Evolutionary conservation across 2,113 vertebrate genomes (phyloP), one percentile per base, ranked within the genome.

Genomic region (Helogale parvula): DNA sequence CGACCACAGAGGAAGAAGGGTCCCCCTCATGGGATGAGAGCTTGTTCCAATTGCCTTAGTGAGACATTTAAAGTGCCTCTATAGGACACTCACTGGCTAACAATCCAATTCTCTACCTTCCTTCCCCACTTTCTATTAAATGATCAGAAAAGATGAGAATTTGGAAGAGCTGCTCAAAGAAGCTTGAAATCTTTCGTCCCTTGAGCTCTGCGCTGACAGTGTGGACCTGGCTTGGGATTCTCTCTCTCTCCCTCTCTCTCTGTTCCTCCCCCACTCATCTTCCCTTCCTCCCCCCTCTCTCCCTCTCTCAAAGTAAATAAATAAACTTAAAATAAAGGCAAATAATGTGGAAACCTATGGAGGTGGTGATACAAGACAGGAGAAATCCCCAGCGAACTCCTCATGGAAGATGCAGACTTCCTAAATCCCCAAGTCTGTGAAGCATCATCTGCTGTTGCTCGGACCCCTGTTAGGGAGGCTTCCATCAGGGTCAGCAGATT

Each of bases 111-210:
- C 41, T 66, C n/a, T 76, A 9, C 31, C 38, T 84, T 86, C 69
- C 54, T 54, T 95, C 12, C 9, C 19, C 88, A 38, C 35, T 88
- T 95, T 21, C 35, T 93, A 66, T 68, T 77, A 79, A 93, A 38
- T 83, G 68, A 74, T 92, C 27, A 92, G 68, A 93, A 96, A 80
- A 81, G 66, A 88, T 10, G 31, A 80, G 19, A 3, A 76, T 84
- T 66, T 93, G 57, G 83, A 90, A 50, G 6, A 81, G 21, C 80
- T 60, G 2, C 15, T n/a, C 90, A 92, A 94, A 91, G 54, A 88
- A 83, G 35, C 8, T 31, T 79, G 88, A 86, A 82, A 76, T 84
- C 50, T 63, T 90, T 52, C 91, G 57, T 69, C 19, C 7, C 2
- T 60, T 23, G 21, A 19, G 21, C 57, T 60, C 57, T 60, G 57